phyloP scores from a whole-genome alignment of 2,113 vertebrate species.

The Catharus minimus region DNA sequence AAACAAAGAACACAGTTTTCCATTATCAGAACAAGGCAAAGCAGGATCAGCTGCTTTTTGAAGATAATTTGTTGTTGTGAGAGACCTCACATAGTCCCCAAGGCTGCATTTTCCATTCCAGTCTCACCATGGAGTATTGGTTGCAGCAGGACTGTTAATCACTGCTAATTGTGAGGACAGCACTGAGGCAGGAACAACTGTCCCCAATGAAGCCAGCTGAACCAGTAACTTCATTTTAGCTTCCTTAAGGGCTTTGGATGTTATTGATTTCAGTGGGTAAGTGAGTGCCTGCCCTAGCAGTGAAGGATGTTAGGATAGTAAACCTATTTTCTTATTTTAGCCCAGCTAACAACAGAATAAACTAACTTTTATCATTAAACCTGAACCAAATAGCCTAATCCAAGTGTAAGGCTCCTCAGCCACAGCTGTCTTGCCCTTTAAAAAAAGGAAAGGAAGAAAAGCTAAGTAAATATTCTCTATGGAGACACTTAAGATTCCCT shows the following conservation, averaged over 20 bases:
- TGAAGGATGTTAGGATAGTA: background rate
- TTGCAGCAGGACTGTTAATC: background rate
- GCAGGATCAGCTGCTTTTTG: background rate
- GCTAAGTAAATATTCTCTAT: background rate
- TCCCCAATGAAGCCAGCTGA: background rate
- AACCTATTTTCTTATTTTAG: background rate
- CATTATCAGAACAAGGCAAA: background rate
- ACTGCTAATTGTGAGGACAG: background rate
- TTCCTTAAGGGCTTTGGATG: background rate
- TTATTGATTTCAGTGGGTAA: background rate
- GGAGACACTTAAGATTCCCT: constrained; percentile 29
- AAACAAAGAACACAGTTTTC: background rate
- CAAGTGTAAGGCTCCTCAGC: background rate
- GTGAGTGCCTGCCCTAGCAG: background rate
- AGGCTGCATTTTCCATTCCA: background rate
- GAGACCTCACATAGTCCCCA: background rate
- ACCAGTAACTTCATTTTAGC: background rate
- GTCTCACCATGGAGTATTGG: background rate
- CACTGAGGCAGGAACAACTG: background rate
- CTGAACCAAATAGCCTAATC: background rate
- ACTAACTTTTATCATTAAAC: background rate
- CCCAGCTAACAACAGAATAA: background rate
- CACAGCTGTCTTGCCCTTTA: background rate
- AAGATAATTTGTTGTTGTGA: background rate
- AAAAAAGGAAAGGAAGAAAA: background rate